phyloP scores from a whole-genome alignment of 2,797 vertebrate genomes.

The Chanos chanos region DNA sequence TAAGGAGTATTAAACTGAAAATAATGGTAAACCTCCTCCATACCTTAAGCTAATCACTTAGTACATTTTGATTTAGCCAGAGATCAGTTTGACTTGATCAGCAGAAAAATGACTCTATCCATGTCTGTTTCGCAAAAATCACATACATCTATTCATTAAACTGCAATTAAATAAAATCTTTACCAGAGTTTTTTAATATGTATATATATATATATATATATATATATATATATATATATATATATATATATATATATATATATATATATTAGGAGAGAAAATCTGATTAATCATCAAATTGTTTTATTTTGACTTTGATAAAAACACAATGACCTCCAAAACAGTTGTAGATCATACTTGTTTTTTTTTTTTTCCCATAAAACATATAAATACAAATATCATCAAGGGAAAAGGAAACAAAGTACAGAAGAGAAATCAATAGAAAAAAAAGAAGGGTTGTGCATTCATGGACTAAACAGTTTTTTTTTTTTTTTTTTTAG shows the following conservation, averaged over 20 bases:
- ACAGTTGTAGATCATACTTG: conserved; percentile 50
- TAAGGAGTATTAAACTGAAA: too few relatives aligned
- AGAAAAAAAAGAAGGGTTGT: conserved; percentile 47
- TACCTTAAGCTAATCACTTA: too few relatives aligned
- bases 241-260: too few relatives aligned
- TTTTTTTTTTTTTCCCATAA: conserved; percentile 61
- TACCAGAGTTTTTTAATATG: background rate
- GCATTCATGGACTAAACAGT: background rate
- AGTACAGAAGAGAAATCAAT: conserved; percentile 40
- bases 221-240: too few relatives aligned
- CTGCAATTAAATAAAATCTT: background rate
- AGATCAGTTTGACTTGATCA: background rate
- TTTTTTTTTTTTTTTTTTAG: background rate
- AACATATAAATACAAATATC: conserved; percentile 72
- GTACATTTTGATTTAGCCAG: too few relatives aligned
- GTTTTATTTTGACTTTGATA: conserved; percentile 28
- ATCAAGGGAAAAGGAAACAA: conserved; percentile 53
- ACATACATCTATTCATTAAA: background rate
- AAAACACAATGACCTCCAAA: conserved; percentile 30
- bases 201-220: too few relatives aligned
- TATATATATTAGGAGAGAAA: background rate
- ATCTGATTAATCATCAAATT: conserved; percentile 3
- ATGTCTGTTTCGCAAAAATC: background rate
- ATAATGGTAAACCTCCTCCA: too few relatives aligned
- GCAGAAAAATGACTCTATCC: background rate